Evolutionary conservation across 2,888 invertebrate genomes (phyloP).

Genomic region (Orthonevra nobilis): DNA sequence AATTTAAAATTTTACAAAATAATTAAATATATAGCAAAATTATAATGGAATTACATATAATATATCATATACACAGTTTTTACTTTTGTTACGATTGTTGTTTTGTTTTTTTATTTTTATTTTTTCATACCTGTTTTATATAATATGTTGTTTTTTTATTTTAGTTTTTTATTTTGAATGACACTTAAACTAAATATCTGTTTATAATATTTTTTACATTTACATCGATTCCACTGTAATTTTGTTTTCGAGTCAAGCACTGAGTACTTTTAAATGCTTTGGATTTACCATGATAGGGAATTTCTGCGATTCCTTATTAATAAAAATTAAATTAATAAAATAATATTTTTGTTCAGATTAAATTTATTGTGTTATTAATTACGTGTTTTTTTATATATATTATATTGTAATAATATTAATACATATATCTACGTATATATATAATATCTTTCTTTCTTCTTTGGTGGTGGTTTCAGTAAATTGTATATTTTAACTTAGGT

Average conservation of each 20-base stretch:
- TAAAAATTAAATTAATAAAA: conserved; percentile 9
- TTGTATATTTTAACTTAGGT: conserved; percentile 39
- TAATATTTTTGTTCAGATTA: conserved; percentile 21
- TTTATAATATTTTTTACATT: conserved; percentile 52
- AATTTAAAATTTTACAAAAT: conserved; percentile 68
- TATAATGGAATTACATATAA: conserved; percentile 64
- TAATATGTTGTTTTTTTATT: conserved; percentile 7
- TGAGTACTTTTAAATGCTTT: conserved; percentile 5
- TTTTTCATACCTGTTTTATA: conserved; percentile 27
- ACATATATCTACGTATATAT: conserved; percentile 28
- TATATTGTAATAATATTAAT: too few species aligned
- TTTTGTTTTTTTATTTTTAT: conserved; percentile 9
- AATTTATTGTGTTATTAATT: conserved; percentile 18
- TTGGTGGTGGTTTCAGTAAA: conserved; percentile 64
- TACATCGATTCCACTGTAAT: conserved; percentile 9
- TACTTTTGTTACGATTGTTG: too few species aligned
- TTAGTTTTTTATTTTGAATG: conserved; percentile 15
- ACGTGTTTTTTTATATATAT: conserved; percentile 14
- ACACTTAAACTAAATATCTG: conserved; percentile 27
- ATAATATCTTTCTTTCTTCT: conserved; percentile 17
- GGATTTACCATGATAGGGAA: conserved; percentile 36
- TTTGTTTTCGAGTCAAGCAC: conserved; percentile 5
- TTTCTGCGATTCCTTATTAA: conserved; percentile 21
- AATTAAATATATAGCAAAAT: conserved; percentile 68
- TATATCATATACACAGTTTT: conserved; percentile 67